A percentile compares a stretch with the other conserved stretches of the same genome.
These are phyloP conservation scores for Tyto alba DNA, from an alignment of 2,113 vertebrate species.

Conservation along the genomic window DNA sequence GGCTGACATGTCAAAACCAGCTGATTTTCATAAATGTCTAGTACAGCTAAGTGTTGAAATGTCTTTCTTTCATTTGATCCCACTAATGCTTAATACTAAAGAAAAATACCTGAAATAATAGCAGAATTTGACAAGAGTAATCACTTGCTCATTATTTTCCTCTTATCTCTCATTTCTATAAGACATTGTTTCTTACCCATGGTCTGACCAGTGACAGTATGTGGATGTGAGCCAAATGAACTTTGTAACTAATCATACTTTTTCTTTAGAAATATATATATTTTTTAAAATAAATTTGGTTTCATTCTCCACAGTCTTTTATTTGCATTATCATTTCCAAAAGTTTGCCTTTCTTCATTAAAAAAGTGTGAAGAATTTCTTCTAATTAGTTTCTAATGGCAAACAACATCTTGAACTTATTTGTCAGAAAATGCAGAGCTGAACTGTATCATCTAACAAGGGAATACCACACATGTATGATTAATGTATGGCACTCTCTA, in stretches of 20 bases:
- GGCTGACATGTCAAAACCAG: neutral
- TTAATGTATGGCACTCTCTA: conserved; percentile 48
- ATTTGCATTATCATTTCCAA: neutral
- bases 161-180: neutral
- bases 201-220: neutral
- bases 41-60: neutral
- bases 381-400: conserved; percentile 40
- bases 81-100: neutral
- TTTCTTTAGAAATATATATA: neutral
- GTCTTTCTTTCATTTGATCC: neutral
- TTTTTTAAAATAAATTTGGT: neutral
- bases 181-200: neutral
- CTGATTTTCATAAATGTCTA: neutral
- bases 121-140: neutral
- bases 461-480: conserved; percentile 52
- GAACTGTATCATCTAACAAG: conserved; percentile 36
- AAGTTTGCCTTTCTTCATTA: conserved; percentile 14
- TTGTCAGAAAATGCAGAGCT: conserved; percentile 40
- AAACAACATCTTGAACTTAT: conserved; percentile 57
- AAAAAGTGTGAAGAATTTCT: neutral
- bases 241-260: neutral
- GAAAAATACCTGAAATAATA: neutral
- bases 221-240: neutral
- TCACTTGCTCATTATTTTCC: neutral
- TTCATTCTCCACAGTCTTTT: neutral